Percentiles rank a stretch among this genome's conserved stretches.
phyloP scores from a whole-genome alignment of 2,113 vertebrate species.

The Scortum barcoo region DNA sequence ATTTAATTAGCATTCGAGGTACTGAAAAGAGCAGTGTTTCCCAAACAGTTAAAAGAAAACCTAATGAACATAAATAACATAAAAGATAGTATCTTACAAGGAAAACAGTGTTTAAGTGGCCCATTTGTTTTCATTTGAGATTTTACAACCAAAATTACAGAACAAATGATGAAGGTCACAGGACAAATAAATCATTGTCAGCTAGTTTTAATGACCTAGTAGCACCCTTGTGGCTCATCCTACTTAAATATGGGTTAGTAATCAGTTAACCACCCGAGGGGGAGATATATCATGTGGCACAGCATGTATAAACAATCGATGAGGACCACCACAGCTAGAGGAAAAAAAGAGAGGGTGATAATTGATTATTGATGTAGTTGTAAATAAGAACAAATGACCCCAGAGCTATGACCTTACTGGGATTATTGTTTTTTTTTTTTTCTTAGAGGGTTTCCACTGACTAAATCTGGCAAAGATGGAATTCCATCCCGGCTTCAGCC shows the following conservation, averaged over 20 bases:
- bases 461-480: slow-evolving; percentile 63
- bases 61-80: background rate
- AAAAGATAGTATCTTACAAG: background rate
- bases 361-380: slow-evolving; percentile 78
- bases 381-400: slow-evolving; percentile 61
- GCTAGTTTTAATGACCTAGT: slow-evolving; percentile 49
- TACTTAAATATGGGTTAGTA: slow-evolving; percentile 62
- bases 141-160: slow-evolving; percentile 4
- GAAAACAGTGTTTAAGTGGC: background rate
- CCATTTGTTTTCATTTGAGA: slow-evolving; percentile 35
- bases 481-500: slow-evolving; percentile 62
- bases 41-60: background rate
- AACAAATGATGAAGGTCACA: background rate
- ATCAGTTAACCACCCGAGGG: slow-evolving; percentile 43
- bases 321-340: background rate
- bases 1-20: background rate
- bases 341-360: slow-evolving; percentile 40
- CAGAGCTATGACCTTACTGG: slow-evolving; percentile 34
- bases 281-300: slow-evolving; percentile 27
- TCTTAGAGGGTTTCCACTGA: slow-evolving; percentile 33
- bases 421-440: background rate
- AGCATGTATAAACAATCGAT: slow-evolving; percentile 60
- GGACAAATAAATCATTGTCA: slow-evolving; percentile 56
- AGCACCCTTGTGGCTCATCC: slow-evolving; percentile 32
- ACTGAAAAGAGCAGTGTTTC: background rate